Conservation (phyloP, 64 coral and sea anemone species). For the Catalaphyllia jardinei region DNA sequence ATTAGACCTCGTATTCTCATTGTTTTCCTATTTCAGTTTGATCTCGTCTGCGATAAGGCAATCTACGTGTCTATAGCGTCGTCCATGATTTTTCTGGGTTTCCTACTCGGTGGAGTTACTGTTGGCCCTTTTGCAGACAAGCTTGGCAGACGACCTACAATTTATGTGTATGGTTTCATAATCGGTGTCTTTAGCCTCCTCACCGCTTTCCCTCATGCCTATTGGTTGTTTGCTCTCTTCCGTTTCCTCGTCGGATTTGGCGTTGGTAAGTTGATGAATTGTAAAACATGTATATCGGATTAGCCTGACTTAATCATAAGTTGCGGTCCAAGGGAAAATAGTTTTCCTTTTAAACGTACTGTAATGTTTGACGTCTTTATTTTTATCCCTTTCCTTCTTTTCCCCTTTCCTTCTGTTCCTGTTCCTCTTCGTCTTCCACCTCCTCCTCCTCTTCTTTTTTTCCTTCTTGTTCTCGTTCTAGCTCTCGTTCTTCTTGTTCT, state of each 20-base stretch:
- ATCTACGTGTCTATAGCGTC: constrained; percentile 28
- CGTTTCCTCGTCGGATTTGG: constrained; percentile 59
- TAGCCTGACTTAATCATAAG: no score
- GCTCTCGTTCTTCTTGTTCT: background rate
- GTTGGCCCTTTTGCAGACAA: constrained; percentile 56
- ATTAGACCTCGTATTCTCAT: no score
- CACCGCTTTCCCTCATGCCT: constrained; percentile 41
- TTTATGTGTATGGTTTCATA: constrained; percentile 30
- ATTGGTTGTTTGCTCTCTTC: constrained; percentile 76
- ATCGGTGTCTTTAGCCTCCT: constrained; percentile 34
- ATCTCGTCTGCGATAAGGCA: constrained; percentile 56
- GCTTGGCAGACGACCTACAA: constrained; percentile 41
- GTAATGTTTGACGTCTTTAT: background rate
- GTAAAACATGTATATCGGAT: background rate
- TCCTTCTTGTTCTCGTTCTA: background rate
- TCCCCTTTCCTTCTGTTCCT: background rate
- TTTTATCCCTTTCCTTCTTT: background rate
- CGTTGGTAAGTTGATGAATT: constrained; percentile 19
- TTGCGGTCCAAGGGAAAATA: no score
- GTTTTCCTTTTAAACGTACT: background rate
- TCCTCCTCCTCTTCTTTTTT: background rate
- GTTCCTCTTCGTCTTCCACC: background rate
- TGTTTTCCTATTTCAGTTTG: constrained; percentile 22
- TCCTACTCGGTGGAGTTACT: constrained; percentile 19
- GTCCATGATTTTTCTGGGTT: constrained; percentile 56